Evolutionary conservation across 1,140 invertebrate genomes (phyloP).

Genomic region (Onthophagus taurus): DNA sequence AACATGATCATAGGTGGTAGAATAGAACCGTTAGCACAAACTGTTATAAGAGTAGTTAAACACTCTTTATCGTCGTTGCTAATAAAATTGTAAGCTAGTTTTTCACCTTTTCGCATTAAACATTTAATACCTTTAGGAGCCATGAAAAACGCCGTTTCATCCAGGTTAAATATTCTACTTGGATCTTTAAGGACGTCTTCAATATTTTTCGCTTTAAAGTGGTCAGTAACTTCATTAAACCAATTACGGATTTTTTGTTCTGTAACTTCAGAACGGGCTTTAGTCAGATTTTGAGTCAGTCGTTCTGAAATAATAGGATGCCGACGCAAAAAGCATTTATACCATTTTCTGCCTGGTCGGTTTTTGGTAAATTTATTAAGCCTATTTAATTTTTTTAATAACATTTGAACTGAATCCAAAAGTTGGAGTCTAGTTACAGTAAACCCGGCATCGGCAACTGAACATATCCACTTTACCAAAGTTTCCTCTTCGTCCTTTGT

Average conservation of each 20-base stretch:
- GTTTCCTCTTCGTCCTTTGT: no score
- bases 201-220: conserved; percentile 18
- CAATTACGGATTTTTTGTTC: conserved; percentile 23
- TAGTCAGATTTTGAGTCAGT: conserved; percentile 23
- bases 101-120: conserved; percentile 30
- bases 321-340: conserved; percentile 20
- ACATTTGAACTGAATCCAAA: conserved; percentile 22
- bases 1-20: conserved; percentile 33
- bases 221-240: conserved; percentile 20
- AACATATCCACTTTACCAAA: conserved; percentile 1
- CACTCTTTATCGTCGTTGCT: conserved; percentile 19
- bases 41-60: conserved; percentile 14
- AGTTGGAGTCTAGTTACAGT: conserved; percentile 23
- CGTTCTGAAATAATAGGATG: conserved; percentile 22
- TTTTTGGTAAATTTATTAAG: conserved; percentile 16
- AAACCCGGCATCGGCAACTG: conserved; percentile 19
- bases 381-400: conserved; percentile 15
- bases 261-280: conserved; percentile 16
- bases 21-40: conserved; percentile 20
- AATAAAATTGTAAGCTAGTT: conserved; percentile 26
- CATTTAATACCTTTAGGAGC: conserved; percentile 27
- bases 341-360: conserved; percentile 23
- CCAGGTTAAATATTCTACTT: conserved; percentile 27
- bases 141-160: conserved; percentile 31
- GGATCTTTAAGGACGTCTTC: conserved; percentile 21